phyloP scores from a whole-genome alignment of 1,140 invertebrate genomes.

The Melitaea cinxia region DNA sequence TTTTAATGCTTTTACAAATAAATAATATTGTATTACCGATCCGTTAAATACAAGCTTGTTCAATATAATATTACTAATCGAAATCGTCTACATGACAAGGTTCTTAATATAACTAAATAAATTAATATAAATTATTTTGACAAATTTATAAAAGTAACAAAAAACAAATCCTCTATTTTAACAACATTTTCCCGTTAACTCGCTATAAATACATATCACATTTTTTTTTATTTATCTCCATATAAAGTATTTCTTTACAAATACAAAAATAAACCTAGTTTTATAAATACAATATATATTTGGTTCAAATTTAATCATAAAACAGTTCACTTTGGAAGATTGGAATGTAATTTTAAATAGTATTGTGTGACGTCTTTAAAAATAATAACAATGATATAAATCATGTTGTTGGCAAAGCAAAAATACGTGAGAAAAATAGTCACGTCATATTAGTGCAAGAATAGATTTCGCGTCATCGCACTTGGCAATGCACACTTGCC shows the following conservation, averaged over 20 bases:
- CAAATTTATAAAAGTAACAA: conserved; percentile 8
- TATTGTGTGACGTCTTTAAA: no score
- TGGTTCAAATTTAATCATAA: background rate
- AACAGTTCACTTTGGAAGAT: background rate
- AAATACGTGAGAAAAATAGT: conserved; percentile 31
- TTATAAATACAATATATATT: background rate
- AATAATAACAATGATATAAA: no score
- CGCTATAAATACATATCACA: background rate
- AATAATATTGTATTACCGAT: conserved; percentile 27
- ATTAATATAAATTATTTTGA: background rate
- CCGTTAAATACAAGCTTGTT: conserved; percentile 19
- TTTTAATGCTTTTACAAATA: conserved; percentile 27
- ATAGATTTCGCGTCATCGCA: conserved; percentile 29
- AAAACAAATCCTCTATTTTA: background rate
- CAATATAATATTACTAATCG: conserved; percentile 8
- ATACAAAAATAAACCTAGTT: background rate
- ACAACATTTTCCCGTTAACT: background rate
- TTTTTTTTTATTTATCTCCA: background rate
- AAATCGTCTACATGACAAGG: conserved; percentile 12
- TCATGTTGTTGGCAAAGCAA: conserved; percentile 28
- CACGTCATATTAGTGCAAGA: conserved; percentile 34
- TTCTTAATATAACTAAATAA: conserved; percentile 11
- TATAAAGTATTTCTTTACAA: background rate
- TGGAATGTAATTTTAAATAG: conserved; percentile 7
- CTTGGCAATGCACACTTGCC: conserved; percentile 14